Evolutionary conservation across 2,113 vertebrate species (phyloP).

Genomic region (Sakesphorus luctuosus): DNA sequence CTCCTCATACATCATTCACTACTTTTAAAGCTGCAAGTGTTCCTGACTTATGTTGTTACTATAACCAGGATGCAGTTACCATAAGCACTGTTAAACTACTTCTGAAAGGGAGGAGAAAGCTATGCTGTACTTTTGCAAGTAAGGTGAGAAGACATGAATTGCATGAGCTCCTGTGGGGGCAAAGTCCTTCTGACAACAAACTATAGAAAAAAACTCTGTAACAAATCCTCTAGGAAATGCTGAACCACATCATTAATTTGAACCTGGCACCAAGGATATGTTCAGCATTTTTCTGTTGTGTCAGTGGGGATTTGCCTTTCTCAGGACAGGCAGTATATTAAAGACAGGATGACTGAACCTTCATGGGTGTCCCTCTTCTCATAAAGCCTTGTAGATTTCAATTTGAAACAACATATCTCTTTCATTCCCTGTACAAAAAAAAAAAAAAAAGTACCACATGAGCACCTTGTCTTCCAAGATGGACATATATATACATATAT

Average conservation of each 20-base stretch:
- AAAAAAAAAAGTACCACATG: neutral
- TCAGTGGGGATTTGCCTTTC: neutral
- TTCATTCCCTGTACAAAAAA: neutral
- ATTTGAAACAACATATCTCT: neutral
- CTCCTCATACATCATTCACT: neutral
- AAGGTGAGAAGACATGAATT: neutral
- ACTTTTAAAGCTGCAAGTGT: neutral
- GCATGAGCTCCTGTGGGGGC: neutral
- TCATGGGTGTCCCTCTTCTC: neutral
- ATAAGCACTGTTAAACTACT: neutral
- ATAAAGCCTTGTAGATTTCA: neutral
- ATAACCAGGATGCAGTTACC: neutral
- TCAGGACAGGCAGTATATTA: neutral
- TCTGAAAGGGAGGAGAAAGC: neutral
- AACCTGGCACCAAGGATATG: neutral
- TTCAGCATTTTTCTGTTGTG: neutral
- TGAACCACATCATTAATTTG: neutral
- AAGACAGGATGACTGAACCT: neutral
- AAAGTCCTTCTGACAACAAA: neutral
- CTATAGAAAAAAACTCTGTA: neutral
- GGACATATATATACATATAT: neutral
- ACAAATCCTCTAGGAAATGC: neutral
- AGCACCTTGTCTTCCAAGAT: neutral
- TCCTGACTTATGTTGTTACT: neutral
- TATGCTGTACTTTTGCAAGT: neutral